phyloP scores from a whole-genome alignment of 2,888 invertebrate genomes.

The Cyclophora albipunctata region DNA sequence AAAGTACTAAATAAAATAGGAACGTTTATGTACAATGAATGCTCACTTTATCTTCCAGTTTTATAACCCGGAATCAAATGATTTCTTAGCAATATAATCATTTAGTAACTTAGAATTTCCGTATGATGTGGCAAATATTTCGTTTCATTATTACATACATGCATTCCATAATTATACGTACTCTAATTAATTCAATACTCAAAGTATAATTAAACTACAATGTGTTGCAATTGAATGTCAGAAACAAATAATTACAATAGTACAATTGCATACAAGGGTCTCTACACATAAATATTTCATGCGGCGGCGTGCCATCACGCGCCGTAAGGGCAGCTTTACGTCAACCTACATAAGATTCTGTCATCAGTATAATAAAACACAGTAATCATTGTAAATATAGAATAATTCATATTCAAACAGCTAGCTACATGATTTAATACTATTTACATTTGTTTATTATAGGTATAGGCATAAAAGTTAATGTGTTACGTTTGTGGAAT shows the following conservation, averaged over 20 bases:
- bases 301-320: slow-evolving; percentile 25
- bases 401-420: slow-evolving; percentile 28
- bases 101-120: no score
- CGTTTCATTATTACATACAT: no score
- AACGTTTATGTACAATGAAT: neutral
- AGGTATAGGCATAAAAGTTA: slow-evolving; percentile 5
- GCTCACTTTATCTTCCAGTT: no score
- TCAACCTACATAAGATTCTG: slow-evolving; percentile 27
- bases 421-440: slow-evolving; percentile 8
- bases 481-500: no score
- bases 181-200: no score
- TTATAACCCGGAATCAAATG: no score
- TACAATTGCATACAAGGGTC: neutral
- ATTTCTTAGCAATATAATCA: no score
- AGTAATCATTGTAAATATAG: slow-evolving; percentile 22
- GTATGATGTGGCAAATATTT: no score
- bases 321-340: slow-evolving; percentile 23
- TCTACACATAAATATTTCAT: slow-evolving; percentile 15
- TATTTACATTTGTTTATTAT: slow-evolving; percentile 2
- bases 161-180: no score
- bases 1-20: neutral
- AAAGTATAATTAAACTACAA: no score
- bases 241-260: no score
- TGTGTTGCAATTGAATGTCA: no score
- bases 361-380: slow-evolving; percentile 23